Percentiles rank a stretch among this genome's conserved stretches.
phyloP scores from a whole-genome alignment of 2,888 invertebrate species.

The Lysandra bellargus region DNA sequence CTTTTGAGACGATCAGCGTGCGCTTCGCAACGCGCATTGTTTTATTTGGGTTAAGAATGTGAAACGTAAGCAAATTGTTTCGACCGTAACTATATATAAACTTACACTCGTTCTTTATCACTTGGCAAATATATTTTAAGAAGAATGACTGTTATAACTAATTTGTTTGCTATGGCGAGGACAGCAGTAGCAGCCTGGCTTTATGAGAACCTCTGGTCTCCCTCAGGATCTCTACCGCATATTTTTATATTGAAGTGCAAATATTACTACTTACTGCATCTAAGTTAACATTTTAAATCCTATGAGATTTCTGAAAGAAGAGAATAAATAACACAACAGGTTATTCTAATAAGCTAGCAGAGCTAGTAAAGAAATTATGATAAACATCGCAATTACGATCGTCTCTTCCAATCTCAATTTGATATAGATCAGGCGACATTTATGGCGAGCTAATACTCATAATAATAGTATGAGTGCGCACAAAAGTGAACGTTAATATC shows the following conservation, averaged over 20 bases:
- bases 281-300: not conserved
- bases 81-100: constrained; percentile 17
- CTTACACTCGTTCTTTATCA: constrained; percentile 3
- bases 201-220: not conserved
- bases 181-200: not conserved
- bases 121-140: not conserved
- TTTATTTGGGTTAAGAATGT: constrained; percentile 28
- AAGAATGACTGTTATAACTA: not conserved
- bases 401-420: constrained; percentile 9
- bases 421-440: constrained; percentile 23
- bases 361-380: not conserved
- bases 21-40: constrained; percentile 25
- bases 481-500: constrained; percentile 20
- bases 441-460: constrained; percentile 13
- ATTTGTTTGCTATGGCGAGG: not conserved
- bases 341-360: not conserved
- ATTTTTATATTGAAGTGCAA: not conserved
- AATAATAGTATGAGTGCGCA: constrained; percentile 12
- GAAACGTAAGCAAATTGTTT: constrained; percentile 22
- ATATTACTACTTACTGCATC: not conserved
- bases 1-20: constrained; percentile 27
- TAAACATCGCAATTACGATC: not conserved
- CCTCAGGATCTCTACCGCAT: not conserved
- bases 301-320: not conserved
- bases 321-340: not conserved